Conservation (phyloP, 2,797 vertebrate genomes). For the Alcedo atthis region DNA sequence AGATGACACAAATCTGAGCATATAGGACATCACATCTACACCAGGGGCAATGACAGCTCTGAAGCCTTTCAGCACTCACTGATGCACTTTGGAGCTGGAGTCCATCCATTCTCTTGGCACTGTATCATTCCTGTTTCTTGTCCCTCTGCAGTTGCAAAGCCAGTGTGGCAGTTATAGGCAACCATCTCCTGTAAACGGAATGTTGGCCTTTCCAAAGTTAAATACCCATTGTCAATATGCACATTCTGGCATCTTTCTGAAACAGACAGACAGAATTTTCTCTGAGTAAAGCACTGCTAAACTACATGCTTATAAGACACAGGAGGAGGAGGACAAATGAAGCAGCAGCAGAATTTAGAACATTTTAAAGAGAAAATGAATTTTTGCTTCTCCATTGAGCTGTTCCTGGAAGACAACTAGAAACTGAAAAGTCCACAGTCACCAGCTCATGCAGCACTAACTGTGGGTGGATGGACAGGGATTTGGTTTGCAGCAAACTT, state of each 20-base stretch:
- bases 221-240: background rate
- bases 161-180: background rate
- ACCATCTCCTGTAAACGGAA: background rate
- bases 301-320: background rate
- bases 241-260: slow-evolving; percentile 30
- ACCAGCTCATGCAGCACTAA: background rate
- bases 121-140: background rate
- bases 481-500: background rate
- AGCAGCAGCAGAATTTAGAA: background rate
- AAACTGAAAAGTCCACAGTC: background rate
- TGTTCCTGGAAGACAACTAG: background rate
- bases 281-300: background rate
- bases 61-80: slow-evolving; percentile 60
- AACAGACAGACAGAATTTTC: background rate
- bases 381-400: background rate
- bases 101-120: slow-evolving; percentile 65
- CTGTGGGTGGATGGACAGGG: background rate
- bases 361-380: background rate
- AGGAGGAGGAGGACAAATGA: background rate
- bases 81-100: slow-evolving; percentile 56
- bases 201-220: fast-evolving
- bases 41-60: background rate
- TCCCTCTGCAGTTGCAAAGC: slow-evolving; percentile 58
- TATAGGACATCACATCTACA: background rate
- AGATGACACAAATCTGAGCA: background rate